Conservation (phyloP, 1,140 invertebrate species). For the Agrypnia vestita region DNA sequence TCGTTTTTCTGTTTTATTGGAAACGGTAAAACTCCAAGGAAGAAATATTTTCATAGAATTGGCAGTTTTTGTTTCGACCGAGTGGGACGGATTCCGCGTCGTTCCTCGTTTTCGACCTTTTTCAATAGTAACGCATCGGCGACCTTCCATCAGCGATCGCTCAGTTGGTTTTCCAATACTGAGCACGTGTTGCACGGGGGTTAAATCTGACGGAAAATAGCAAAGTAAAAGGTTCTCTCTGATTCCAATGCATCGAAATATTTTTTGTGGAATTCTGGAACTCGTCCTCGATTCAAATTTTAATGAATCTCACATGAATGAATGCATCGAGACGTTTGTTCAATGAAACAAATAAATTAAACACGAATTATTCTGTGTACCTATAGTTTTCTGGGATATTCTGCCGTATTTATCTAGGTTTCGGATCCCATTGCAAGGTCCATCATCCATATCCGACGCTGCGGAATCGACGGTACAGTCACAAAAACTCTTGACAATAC, state of each 20-base stretch:
- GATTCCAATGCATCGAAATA: conserved; percentile 20
- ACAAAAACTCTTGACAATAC: no score
- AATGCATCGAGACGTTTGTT: no score
- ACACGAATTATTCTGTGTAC: no score
- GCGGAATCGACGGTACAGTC: no score
- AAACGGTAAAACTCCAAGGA: neutral
- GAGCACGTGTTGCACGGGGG: conserved; percentile 32
- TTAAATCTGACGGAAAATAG: conserved; percentile 30
- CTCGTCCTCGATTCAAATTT: no score
- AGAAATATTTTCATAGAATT: neutral
- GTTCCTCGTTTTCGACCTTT: conserved; percentile 32
- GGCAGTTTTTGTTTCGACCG: neutral
- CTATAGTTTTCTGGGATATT: no score
- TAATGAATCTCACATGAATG: no score
- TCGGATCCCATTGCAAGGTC: no score
- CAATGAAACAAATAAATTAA: no score
- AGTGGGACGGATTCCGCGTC: neutral
- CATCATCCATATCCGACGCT: no score
- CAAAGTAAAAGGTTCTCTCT: conserved; percentile 28
- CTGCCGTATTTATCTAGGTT: no score
- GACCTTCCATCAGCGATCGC: neutral
- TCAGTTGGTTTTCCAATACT: conserved; percentile 38
- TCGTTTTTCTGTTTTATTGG: conserved; percentile 8
- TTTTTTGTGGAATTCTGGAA: conserved; percentile 1
- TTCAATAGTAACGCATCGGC: conserved; percentile 29